Evolutionary conservation across 2,113 vertebrate genomes (phyloP).

Genomic region (Tursiops truncatus): DNA sequence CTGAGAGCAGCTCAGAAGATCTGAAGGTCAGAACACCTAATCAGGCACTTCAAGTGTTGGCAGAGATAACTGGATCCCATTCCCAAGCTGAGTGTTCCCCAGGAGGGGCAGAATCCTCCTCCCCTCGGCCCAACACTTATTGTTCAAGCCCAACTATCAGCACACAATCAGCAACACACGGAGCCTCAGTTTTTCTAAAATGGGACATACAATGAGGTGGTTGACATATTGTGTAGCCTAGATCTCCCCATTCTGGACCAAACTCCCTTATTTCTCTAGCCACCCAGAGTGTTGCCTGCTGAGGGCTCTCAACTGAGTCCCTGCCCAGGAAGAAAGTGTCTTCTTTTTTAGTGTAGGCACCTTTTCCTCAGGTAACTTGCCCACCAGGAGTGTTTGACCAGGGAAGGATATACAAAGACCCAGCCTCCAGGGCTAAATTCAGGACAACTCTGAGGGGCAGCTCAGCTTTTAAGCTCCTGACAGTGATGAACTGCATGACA

Average conservation of each 20-base stretch:
- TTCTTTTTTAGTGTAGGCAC: background rate
- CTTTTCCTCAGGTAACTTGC: background rate
- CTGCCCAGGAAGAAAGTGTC: background rate
- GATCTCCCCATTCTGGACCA: background rate
- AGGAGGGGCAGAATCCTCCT: accelerated
- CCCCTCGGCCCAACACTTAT: background rate
- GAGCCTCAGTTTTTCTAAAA: background rate
- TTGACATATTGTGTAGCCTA: background rate
- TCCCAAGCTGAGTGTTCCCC: too few species aligned
- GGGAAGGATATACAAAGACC: background rate
- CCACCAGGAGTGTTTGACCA: background rate
- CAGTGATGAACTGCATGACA: too few species aligned
- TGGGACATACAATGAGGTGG: too few species aligned
- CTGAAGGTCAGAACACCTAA: background rate
- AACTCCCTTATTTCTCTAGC: background rate
- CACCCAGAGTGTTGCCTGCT: background rate
- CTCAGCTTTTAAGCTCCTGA: background rate
- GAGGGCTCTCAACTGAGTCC: background rate
- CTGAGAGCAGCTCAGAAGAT: background rate
- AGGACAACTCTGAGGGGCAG: background rate
- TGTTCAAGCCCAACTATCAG: background rate
- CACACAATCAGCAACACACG: background rate
- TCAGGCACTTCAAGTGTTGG: background rate
- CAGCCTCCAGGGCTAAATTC: background rate
- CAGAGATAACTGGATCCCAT: background rate